Base-by-base conservation (phyloP, 2,113 vertebrate genomes). In the Hylia prasina region DNA sequence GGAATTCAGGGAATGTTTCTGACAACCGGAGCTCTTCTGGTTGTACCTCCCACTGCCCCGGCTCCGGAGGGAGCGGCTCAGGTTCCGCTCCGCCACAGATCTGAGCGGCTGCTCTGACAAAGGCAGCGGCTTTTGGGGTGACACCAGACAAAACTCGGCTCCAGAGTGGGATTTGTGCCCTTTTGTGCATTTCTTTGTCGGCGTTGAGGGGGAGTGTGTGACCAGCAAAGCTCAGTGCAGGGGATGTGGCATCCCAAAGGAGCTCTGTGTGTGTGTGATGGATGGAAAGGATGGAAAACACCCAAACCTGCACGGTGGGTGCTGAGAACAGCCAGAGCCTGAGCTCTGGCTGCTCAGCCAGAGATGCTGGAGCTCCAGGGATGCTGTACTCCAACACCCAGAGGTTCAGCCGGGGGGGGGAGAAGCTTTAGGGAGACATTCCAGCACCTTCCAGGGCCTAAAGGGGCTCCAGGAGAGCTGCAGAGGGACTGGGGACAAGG, bases 261-360 rank as follows among this genome's bases (percentile, higher is more conserved):
- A 45, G 61, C 7, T 57, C 15, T 73, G 10, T 6, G 60, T 8
- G 25, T 0, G 0, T 30, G 30, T 15, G 21, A 9, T 0, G 11
- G 48, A 7, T 2, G 9, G 37, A 24, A 63, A 54, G 11, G 79
- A 20, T 54, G 68, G 33, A 44, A 64, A 76, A 47, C 11, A 23
- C 4, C 71, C 42, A 63, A 72, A 42, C 1, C 51, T 16, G 47
- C 35, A 15, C 1, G 3, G 44, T 9, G 79, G 42, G 22, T 31
- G 54, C 25, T 37, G 82, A 23, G 2, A 64, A 71, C 17, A 81
- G 16, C 3, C 47, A 22, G 28, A 63, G 35, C 6, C 50, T 35
- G 35, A 85, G 89, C 72, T 89, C 61, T 39, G 22, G 22, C 24
- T 66, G 47, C 47, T 71, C 28, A 1, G 11, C 33, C 57, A 39